Conservation (phyloP, 1,140 invertebrate species). For the Harlomillsia oculata region DNA sequence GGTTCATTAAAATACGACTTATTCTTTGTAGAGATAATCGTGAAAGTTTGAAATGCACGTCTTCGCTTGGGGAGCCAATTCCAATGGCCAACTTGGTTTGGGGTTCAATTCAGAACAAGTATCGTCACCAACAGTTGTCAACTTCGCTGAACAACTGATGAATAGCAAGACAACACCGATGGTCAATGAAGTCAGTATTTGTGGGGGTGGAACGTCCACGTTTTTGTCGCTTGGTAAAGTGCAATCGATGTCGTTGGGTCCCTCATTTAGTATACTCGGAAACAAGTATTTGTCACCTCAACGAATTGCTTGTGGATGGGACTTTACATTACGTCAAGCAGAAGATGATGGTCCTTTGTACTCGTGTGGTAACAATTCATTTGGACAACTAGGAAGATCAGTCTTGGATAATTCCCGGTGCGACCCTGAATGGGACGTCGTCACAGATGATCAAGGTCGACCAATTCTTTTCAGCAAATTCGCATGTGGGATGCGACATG, state of each 20-base stretch:
- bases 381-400: conserved; percentile 21
- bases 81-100: conserved; percentile 28
- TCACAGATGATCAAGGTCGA: background rate
- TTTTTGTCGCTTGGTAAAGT: background rate
- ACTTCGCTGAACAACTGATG: background rate
- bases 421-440: background rate
- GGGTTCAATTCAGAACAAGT: conserved; percentile 30
- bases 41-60: conserved; percentile 24
- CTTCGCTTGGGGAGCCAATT: conserved; percentile 34
- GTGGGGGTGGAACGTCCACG: background rate
- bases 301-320: conserved; percentile 23
- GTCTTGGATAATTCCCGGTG: background rate
- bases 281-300: background rate
- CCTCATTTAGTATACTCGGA: background rate
- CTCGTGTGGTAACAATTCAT: conserved; percentile 22
- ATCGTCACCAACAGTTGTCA: conserved; percentile 18
- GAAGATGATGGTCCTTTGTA: background rate
- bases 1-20: background rate
- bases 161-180: background rate
- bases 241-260: background rate
- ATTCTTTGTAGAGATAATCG: background rate
- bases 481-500: conserved; percentile 27
- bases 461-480: background rate
- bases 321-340: conserved; percentile 19
- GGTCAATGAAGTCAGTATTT: background rate